A percentile compares a stretch with the other conserved stretches of the same genome.
These are phyloP conservation scores for Leontopithecus rosalia DNA, from an alignment of 2,797 vertebrate genomes.

Conservation along the genomic window DNA sequence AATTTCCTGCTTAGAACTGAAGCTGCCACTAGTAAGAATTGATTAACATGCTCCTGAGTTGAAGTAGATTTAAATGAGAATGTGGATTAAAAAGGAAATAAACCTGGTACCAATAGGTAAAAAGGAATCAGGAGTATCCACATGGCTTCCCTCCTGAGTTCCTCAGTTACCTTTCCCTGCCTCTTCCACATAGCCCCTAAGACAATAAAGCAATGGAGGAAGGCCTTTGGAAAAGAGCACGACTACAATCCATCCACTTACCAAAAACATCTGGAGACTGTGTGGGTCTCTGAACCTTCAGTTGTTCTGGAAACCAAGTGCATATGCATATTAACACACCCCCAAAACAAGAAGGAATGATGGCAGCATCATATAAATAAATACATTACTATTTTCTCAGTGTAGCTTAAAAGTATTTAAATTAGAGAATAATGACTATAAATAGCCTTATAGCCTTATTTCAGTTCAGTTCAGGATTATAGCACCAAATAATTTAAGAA, in stretches of 20 bases:
- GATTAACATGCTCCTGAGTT: neutral
- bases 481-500: neutral
- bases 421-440: neutral
- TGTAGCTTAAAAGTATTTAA: neutral
- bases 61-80: neutral
- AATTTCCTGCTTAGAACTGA: neutral
- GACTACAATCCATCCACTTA: neutral
- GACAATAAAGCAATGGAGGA: too few relatives aligned
- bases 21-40: neutral
- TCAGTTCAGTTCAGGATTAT: neutral
- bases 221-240: neutral
- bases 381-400: neutral
- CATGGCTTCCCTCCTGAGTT: neutral
- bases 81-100: neutral
- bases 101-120: neutral
- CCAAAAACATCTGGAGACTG: rapidly evolving
- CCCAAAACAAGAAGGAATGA: neutral
- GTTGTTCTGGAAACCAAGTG: neutral
- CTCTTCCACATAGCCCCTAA: neutral
- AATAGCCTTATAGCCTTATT: neutral
- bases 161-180: neutral
- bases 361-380: neutral
- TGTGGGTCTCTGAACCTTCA: neutral
- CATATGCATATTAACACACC: neutral
- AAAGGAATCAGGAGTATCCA: neutral